phyloP scores from a whole-genome alignment of 2,888 invertebrate genomes.

The Erynnis tages region DNA sequence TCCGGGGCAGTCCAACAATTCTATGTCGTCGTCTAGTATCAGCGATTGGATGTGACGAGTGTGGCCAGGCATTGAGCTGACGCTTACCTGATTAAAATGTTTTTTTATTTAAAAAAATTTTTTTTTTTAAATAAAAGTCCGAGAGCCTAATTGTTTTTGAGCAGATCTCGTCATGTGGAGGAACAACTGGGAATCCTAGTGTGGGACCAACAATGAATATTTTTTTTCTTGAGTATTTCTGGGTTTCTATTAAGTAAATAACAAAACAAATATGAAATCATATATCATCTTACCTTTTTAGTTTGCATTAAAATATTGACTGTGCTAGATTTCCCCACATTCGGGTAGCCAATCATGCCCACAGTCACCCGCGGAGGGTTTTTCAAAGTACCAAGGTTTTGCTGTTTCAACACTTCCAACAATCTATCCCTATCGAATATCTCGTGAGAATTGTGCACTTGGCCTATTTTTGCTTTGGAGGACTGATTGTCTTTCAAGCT shows the following conservation, averaged over 20 bases:
- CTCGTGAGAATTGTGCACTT: conserved; percentile 77
- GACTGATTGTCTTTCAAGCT: too few species aligned
- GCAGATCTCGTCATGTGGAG: too few species aligned
- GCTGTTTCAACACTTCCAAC: conserved; percentile 85
- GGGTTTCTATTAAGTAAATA: not conserved
- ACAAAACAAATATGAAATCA: not conserved
- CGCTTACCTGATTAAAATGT: conserved; percentile 82
- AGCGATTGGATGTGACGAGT: conserved; percentile 98
- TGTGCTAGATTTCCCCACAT: conserved; percentile 99
- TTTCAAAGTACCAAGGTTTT: conserved; percentile 66
- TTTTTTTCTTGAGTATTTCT: too few species aligned
- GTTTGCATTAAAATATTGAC: conserved; percentile 95
- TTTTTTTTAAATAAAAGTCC: too few species aligned
- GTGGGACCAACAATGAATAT: too few species aligned
- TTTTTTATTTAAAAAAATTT: too few species aligned
- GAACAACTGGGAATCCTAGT: too few species aligned
- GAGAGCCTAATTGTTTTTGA: too few species aligned
- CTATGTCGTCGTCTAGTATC: conserved; percentile 87
- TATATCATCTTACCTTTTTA: conserved; percentile 83
- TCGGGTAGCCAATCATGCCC: conserved; percentile 98
- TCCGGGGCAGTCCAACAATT: conserved; percentile 98
- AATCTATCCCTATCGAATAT: conserved; percentile 86
- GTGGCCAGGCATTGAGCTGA: conserved; percentile 99
- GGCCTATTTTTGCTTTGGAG: too few species aligned
- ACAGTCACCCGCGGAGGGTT: conserved; percentile 86